phyloP scores from a whole-genome alignment of 2,113 vertebrate species.

The Hemiscyllium ocellatum region DNA sequence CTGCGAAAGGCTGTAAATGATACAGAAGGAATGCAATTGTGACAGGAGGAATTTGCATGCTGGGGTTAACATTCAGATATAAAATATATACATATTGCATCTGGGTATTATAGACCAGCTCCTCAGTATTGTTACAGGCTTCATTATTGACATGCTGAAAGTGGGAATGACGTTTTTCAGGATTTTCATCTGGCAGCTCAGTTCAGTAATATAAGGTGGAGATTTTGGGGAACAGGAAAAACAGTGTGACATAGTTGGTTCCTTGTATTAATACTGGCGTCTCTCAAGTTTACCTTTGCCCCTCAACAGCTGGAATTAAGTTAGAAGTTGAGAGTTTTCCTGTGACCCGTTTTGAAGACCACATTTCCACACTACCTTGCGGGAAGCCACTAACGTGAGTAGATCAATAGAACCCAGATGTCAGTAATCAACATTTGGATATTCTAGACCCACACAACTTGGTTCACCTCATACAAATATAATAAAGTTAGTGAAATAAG shows the following conservation, averaged over 20 bases:
- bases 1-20: background rate
- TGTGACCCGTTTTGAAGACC: background rate
- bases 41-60: background rate
- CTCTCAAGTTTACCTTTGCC: background rate
- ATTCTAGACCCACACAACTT: background rate
- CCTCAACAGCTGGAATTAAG: background rate
- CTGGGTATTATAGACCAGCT: background rate
- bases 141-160: background rate
- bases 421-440: background rate
- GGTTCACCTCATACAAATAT: background rate
- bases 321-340: background rate
- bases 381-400: background rate
- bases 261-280: background rate
- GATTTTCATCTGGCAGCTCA: background rate
- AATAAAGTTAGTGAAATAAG: background rate
- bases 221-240: background rate
- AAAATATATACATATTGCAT: background rate
- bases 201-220: background rate
- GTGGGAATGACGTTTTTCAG: background rate
- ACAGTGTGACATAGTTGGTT: background rate
- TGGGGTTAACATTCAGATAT: background rate
- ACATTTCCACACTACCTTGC: background rate
- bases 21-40: background rate
- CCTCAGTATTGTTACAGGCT: background rate
- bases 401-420: slow-evolving; percentile 7